A percentile compares a stretch with the other conserved stretches of the same genome.
Conservation (phyloP, 2,797 vertebrate genomes). For the Amblyraja radiata region DNA sequence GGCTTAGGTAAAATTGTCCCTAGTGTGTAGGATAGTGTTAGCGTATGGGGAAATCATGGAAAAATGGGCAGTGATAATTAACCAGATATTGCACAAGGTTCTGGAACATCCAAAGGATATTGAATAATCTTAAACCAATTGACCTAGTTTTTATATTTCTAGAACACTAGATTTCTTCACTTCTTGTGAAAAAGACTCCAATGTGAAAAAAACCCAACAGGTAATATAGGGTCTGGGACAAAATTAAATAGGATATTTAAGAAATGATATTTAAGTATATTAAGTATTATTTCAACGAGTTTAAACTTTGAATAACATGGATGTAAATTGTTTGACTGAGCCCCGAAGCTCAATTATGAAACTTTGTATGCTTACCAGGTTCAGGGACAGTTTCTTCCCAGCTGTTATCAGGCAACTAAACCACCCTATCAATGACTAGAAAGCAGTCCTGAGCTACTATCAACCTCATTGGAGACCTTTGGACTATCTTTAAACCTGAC, state of each 20-base stretch:
- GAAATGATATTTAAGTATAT: not conserved
- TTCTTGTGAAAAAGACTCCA: not conserved
- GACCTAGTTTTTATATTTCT: not conserved
- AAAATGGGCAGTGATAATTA: not conserved
- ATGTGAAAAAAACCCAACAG: not conserved
- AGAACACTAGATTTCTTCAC: not conserved
- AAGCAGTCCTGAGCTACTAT: no score
- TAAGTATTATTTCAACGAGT: no score
- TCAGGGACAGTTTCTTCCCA: no score
- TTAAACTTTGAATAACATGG: no score
- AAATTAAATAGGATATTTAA: not conserved
- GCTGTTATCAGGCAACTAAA: no score
- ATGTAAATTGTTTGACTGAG: no score
- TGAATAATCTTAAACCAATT: not conserved
- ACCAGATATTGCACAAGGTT: not conserved
- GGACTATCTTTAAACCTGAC: no score
- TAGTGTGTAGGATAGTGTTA: no score
- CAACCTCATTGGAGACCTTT: no score
- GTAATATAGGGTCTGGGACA: not conserved
- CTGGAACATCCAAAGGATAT: not conserved
- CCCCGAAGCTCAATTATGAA: not conserved
- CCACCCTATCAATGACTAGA: no score
- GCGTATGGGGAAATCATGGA: not conserved
- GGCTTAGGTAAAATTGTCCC: no score
- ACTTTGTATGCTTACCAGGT: not conserved